phyloP scores from a whole-genome alignment of 1,140 invertebrate genomes.

The Drosophila nigrodunni region DNA sequence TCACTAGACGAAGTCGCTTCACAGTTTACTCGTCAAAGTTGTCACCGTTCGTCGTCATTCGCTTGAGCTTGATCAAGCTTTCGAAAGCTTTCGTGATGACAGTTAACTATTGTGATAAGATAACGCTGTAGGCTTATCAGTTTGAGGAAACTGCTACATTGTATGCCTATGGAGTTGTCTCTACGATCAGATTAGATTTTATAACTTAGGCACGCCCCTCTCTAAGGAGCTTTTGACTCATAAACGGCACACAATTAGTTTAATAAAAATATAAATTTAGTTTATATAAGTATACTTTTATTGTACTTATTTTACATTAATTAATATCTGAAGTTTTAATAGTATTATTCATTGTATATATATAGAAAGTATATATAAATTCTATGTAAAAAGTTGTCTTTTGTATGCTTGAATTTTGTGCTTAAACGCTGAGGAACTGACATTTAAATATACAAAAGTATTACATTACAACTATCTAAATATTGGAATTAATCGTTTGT shows the following conservation, averaged over 20 bases:
- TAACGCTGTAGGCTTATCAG: not conserved
- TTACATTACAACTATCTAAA: not conserved
- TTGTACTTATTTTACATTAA: conserved; percentile 24
- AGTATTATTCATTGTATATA: too few species aligned
- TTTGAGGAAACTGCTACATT: conserved; percentile 2
- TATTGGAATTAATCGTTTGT: conserved; percentile 8
- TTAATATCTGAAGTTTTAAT: conserved; percentile 19
- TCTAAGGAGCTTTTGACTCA: too few species aligned
- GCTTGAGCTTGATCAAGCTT: conserved; percentile 40
- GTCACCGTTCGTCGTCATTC: conserved; percentile 11
- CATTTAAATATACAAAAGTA: conserved; percentile 25
- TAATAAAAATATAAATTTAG: too few species aligned
- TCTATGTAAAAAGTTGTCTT: conserved; percentile 3
- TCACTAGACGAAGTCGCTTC: conserved; percentile 2
- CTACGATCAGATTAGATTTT: too few species aligned
- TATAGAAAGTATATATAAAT: too few species aligned
- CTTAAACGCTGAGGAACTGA: conserved; percentile 22
- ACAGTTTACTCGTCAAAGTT: conserved; percentile 39
- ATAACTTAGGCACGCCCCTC: too few species aligned
- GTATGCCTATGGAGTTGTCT: conserved; percentile 3
- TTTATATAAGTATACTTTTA: not conserved
- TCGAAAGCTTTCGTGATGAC: conserved; percentile 45
- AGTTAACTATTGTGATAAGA: conserved; percentile 8
- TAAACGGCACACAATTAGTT: too few species aligned
- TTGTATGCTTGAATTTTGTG: conserved; percentile 16